Conservation (phyloP, 2,113 vertebrate genomes). For the Scopus umbretta region DNA sequence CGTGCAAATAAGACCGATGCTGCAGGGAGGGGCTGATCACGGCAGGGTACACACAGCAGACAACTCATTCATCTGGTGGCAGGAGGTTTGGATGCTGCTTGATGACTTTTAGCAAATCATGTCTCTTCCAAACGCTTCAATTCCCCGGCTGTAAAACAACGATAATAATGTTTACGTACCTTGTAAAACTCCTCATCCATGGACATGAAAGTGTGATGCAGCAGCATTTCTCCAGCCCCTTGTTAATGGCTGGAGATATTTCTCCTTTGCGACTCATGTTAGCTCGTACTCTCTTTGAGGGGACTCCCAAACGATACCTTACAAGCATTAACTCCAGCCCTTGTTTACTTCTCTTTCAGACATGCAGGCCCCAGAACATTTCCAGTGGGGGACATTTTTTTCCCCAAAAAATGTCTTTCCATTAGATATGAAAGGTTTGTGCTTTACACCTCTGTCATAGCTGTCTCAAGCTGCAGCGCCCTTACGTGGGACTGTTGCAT, state of each 20-base stretch:
- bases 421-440: background rate
- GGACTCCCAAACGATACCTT: background rate
- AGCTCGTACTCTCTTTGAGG: background rate
- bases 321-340: background rate
- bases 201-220: background rate
- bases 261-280: background rate
- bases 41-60: background rate
- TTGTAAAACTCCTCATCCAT: background rate
- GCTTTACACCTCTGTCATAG: background rate
- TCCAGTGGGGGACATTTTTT: too few relatives aligned
- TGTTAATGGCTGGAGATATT: background rate
- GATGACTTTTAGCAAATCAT: background rate
- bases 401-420: rapidly evolving
- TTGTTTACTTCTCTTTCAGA: background rate
- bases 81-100: background rate
- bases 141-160: background rate
- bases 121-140: background rate
- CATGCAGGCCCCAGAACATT: background rate
- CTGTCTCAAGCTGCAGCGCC: background rate
- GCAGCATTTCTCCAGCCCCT: background rate
- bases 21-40: rapidly evolving
- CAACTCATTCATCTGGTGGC: background rate
- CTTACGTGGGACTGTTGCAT: rapidly evolving
- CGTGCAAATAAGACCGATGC: rapidly evolving
- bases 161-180: background rate